Base-by-base conservation (phyloP, 2,113 vertebrate genomes). In the Phalacrocorax aristotelis region DNA sequence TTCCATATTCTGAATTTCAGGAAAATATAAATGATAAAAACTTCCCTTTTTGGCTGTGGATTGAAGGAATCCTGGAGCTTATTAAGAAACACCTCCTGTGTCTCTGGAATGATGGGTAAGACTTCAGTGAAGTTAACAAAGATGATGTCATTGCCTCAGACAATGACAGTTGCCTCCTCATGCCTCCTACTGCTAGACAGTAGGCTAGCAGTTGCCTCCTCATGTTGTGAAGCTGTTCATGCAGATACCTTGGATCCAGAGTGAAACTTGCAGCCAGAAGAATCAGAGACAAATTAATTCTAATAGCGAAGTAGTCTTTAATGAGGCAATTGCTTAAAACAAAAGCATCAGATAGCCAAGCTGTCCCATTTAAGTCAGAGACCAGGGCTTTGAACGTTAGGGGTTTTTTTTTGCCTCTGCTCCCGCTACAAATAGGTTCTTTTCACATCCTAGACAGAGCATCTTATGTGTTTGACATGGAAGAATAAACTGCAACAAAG, bases 51-150 rank as follows among this genome's bases (percentile, higher is more conserved):
- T 99, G 99, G 99, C 93, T 99, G 95, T 99, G 99, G 99, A 99
- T 99, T 34, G 99, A 99, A 87, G 99, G 99, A 48, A 99, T 99
- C 96, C 98, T 99, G 97, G 99, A 99, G 54, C 98, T 99, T 58
- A 99, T 99, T 81, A 99, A 99, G 93, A 98, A 99, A 58, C 99
- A 99, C 93, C 98, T 99, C 58, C 98, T 99, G 6, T 97, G 97
- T 38, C 98, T 99, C 76, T 99, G 99, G 99, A 99, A 99, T n/a
- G 99, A 99, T 49, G 99, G 99, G 99, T 99, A 98, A 98, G 98
- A 87, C 48, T 36, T 51, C 10, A 87, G 18, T 55, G 36, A 66
- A 82, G 26, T 60, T 83, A 54, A 40, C 18, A 38, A 58, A 93
- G 60, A 36, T 15, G 2, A 15, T 3, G 3, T 64, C 12, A 25